phyloP scores from a whole-genome alignment of 2,797 vertebrate genomes.

The Halcyon smyrnensis region DNA sequence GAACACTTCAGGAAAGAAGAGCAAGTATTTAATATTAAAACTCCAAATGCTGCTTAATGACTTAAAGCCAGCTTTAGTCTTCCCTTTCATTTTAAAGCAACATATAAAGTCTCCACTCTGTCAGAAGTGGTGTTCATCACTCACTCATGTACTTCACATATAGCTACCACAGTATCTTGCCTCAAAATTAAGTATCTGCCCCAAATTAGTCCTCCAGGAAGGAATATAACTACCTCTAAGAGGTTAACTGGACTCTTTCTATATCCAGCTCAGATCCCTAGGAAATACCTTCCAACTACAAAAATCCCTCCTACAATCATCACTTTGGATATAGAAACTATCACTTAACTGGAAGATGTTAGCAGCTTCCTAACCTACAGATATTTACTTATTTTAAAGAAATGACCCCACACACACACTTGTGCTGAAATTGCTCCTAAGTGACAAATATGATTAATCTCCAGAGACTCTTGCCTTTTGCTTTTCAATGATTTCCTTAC shows the following conservation, averaged over 20 bases:
- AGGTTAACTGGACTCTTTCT: background rate
- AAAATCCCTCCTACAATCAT: background rate
- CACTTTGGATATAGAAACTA: background rate
- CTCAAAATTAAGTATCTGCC: background rate
- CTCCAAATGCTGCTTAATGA: background rate
- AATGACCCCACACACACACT: background rate
- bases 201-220: background rate
- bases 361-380: background rate
- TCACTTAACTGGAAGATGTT: background rate
- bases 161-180: background rate
- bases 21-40: background rate
- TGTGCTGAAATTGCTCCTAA: constrained; percentile 1
- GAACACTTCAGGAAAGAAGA: background rate
- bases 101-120: background rate
- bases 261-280: background rate
- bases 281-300: background rate
- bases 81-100: background rate
- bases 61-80: background rate
- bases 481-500: constrained; percentile 14
- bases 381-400: constrained; percentile 5
- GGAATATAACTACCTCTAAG: background rate
- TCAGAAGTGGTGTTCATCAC: background rate
- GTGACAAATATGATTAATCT: background rate
- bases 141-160: background rate
- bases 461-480: background rate